Evolutionary conservation across 2,113 vertebrate genomes (phyloP).

Genomic region (Colius striatus): DNA sequence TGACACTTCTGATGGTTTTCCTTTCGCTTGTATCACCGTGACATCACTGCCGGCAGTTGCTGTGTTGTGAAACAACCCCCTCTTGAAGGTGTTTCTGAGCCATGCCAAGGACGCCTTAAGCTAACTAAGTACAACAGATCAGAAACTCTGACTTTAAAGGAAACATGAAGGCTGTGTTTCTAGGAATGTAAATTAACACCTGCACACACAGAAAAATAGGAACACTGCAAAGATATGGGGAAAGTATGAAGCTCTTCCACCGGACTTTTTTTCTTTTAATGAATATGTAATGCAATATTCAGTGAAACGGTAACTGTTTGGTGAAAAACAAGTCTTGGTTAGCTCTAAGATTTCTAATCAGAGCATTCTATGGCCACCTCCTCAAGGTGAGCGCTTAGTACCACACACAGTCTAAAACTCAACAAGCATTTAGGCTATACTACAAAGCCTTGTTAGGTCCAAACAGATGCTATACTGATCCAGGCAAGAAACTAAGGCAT

Average conservation of each 20-base stretch:
- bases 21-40: neutral
- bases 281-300: neutral
- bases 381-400: neutral
- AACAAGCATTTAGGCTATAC: neutral
- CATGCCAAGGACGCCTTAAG: constrained; percentile 48
- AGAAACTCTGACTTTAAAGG: constrained; percentile 49
- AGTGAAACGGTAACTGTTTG: neutral
- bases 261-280: neutral
- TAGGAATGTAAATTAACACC: constrained; percentile 62
- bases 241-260: neutral
- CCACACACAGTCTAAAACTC: neutral
- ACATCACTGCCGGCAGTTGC: neutral
- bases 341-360: neutral
- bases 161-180: constrained; percentile 2
- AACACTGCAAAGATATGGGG: neutral
- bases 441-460: neutral
- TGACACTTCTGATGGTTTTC: neutral
- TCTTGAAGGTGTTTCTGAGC: neutral
- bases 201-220: neutral
- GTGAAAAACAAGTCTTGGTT: neutral
- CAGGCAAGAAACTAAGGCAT: neutral
- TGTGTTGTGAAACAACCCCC: neutral
- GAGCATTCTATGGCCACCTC: neutral
- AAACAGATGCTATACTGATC: neutral
- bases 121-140: constrained; percentile 24